These are phyloP conservation scores for Ectemnius lituratus DNA, from an alignment of 2,888 invertebrate species.

Conservation along the genomic window DNA sequence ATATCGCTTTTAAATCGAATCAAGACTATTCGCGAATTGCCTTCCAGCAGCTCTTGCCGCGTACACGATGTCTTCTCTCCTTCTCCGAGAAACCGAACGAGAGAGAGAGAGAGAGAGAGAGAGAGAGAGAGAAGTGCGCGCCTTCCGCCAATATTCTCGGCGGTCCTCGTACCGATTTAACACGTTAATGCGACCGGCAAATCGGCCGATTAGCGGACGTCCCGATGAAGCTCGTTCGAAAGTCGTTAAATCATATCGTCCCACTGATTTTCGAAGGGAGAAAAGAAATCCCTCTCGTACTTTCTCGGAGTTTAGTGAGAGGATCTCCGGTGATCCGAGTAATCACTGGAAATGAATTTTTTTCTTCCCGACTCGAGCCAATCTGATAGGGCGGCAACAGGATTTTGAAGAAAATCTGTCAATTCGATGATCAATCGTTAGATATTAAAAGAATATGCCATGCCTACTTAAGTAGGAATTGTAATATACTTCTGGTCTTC, in stretches of 20 bases:
- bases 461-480: no score
- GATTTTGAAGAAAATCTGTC: no score
- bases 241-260: slow-evolving; percentile 51
- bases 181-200: slow-evolving; percentile 56
- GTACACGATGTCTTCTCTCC: not conserved
- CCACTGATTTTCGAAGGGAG: slow-evolving; percentile 33
- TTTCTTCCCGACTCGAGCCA: no score
- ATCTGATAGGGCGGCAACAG: no score
- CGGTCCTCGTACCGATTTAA: slow-evolving; percentile 63
- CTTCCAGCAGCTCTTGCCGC: slow-evolving; percentile 44
- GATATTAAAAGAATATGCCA: no score
- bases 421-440: no score
- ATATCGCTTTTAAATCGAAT: slow-evolving; percentile 77
- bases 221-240: slow-evolving; percentile 35
- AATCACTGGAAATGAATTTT: no score
- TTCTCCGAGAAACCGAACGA: no score
- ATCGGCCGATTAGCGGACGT: slow-evolving; percentile 54
- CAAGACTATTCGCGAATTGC: slow-evolving; percentile 77
- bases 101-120: no score
- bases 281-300: slow-evolving; percentile 40
- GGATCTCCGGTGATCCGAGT: no score
- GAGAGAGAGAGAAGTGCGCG: not conserved
- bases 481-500: no score
- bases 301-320: not conserved
- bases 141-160: slow-evolving; percentile 52